phyloP scores from a whole-genome alignment of 2,888 invertebrate species.

The Xanthorhoe spadicearia region DNA sequence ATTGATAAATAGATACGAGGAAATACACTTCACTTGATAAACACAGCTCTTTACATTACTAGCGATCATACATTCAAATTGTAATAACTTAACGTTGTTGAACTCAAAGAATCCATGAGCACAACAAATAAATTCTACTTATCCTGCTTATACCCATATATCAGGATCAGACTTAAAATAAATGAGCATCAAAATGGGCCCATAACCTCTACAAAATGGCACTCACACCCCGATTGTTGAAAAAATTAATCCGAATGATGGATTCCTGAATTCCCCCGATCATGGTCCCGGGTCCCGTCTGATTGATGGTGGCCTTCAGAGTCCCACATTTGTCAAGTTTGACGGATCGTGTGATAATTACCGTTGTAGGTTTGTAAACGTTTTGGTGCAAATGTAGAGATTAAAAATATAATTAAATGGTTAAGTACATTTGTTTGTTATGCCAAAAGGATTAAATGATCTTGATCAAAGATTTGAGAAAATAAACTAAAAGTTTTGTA shows the following conservation, averaged over 20 bases:
- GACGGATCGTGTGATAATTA: constrained; percentile 56
- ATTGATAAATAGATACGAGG: too few species aligned
- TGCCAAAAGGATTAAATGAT: too few species aligned
- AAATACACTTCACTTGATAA: too few species aligned
- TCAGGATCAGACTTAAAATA: neutral
- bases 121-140: too few species aligned
- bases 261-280: constrained; percentile 19
- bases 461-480: too few species aligned
- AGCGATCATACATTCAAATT: too few species aligned
- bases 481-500: too few species aligned
- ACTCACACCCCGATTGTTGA: constrained; percentile 18
- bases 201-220: constrained; percentile 14
- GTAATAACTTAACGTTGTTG: too few species aligned
- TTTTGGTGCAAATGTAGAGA: neutral
- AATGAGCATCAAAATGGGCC: constrained; percentile 9
- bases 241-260: constrained; percentile 38
- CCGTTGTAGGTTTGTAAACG: neutral
- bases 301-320: constrained; percentile 30
- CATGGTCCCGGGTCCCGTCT: constrained; percentile 23
- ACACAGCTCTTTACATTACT: too few species aligned
- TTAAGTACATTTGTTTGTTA: too few species aligned
- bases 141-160: neutral
- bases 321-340: constrained; percentile 59
- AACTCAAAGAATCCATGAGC: too few species aligned
- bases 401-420: too few species aligned